A percentile compares a stretch with the other conserved stretches of the same genome.
phyloP scores from a whole-genome alignment of 2,113 vertebrate species.

The Salvelinus namaycush region DNA sequence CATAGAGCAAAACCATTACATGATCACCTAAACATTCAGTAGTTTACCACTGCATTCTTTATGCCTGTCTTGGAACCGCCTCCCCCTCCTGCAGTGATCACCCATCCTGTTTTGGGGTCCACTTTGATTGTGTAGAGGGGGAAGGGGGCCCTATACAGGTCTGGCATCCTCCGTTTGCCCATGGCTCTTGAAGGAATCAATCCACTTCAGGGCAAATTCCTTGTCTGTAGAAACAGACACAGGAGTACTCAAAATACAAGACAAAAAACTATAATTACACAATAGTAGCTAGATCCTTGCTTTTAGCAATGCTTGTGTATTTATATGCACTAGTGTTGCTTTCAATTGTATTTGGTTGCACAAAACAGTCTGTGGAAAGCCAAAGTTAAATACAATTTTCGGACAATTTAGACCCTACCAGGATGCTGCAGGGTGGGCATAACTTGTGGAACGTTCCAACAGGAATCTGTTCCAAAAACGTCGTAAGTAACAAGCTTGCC shows the following conservation, averaged over 20 bases:
- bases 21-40: not conserved
- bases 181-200: constrained; percentile 57
- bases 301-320: no score
- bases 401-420: no score
- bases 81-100: constrained; percentile 88
- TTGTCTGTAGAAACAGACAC: not conserved
- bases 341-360: no score
- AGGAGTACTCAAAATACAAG: not conserved
- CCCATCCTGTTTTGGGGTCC: constrained; percentile 76
- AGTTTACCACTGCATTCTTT: constrained; percentile 87
- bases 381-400: no score
- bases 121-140: constrained; percentile 87
- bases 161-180: constrained; percentile 78
- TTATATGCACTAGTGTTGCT: no score
- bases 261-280: not conserved
- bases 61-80: constrained; percentile 92
- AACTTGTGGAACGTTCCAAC: no score
- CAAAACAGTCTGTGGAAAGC: no score
- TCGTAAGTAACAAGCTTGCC: no score
- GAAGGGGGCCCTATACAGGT: constrained; percentile 92
- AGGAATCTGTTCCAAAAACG: no score
- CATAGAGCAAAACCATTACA: not conserved
- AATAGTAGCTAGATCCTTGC: no score
- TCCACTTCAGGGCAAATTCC: not conserved
- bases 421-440: no score